phyloP scores from a whole-genome alignment of 2,113 vertebrate species.

The Pachycephala philippinensis region DNA sequence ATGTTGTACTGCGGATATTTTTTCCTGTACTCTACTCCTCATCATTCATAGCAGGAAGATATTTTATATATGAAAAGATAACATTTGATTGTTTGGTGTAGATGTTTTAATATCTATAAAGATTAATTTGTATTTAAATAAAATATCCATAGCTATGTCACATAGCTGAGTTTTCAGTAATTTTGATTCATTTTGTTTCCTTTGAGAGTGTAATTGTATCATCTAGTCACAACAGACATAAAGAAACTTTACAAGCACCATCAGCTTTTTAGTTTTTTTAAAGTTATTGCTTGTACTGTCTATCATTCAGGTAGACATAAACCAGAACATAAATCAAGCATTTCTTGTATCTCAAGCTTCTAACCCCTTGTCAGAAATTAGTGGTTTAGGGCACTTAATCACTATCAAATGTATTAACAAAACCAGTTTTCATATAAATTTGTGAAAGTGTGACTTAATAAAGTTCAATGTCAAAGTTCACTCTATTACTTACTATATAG shows the following conservation, averaged over 20 bases:
- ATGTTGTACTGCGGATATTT: background rate
- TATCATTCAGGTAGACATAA: background rate
- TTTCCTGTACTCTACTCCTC: background rate
- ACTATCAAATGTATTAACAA: background rate
- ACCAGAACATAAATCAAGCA: background rate
- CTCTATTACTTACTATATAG: background rate
- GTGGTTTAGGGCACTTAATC: background rate
- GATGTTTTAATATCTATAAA: background rate
- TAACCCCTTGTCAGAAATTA: background rate
- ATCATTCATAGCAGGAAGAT: background rate
- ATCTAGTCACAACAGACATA: background rate
- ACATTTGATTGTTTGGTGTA: background rate
- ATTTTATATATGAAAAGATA: background rate
- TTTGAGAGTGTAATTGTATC: background rate
- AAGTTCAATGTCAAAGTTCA: background rate
- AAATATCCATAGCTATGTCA: background rate
- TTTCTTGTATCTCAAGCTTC: background rate
- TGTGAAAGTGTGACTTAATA: background rate
- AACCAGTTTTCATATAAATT: background rate
- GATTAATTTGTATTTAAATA: background rate
- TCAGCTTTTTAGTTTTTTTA: background rate
- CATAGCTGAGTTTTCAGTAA: background rate
- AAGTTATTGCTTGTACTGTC: background rate
- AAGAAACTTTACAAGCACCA: background rate
- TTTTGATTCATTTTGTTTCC: background rate